Percentiles rank a stretch among this genome's conserved stretches.
Evolutionary conservation across 2,888 invertebrate species (phyloP).

Genomic region (Monochamus alternatus): DNA sequence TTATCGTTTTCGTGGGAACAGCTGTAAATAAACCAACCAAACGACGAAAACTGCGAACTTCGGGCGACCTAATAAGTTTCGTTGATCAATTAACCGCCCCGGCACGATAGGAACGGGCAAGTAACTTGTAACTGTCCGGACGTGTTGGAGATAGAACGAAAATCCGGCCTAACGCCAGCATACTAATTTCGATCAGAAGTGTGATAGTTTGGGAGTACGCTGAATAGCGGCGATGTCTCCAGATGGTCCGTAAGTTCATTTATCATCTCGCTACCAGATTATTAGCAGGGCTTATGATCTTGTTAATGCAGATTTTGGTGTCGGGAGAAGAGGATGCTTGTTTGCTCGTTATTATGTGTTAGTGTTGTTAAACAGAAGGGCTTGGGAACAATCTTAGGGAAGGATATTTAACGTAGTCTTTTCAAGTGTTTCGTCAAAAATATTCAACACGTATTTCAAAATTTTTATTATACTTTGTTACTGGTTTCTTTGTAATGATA

Average conservation of each 20-base stretch:
- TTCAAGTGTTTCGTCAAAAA: too few species aligned
- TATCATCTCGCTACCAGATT: constrained; percentile 40
- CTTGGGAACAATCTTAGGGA: too few species aligned
- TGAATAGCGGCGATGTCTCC: constrained; percentile 50
- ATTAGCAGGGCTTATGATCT: constrained; percentile 18
- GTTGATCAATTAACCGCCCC: constrained; percentile 30
- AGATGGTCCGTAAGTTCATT: constrained; percentile 48
- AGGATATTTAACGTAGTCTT: too few species aligned
- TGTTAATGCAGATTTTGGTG: constrained; percentile 3
- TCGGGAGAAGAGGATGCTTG: not conserved
- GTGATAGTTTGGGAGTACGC: constrained; percentile 34
- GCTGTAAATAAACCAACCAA: not conserved
- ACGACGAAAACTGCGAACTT: not conserved
- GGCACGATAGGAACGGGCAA: constrained; percentile 28
- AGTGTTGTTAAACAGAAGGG: constrained; percentile 30
- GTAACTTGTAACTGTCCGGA: constrained; percentile 34
- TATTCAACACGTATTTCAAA: too few species aligned
- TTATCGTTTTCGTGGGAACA: not conserved
- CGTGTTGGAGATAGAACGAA: constrained; percentile 33
- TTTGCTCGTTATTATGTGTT: constrained; percentile 37
- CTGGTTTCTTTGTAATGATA: too few species aligned
- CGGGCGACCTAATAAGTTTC: constrained; percentile 13
- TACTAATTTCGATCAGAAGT: constrained; percentile 37
- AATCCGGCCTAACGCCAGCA: constrained; percentile 30
- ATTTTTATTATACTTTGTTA: too few species aligned